Percentiles rank a stretch among this genome's conserved stretches.
Conservation (phyloP, 1,140 invertebrate genomes). For the Drosophila orena region DNA sequence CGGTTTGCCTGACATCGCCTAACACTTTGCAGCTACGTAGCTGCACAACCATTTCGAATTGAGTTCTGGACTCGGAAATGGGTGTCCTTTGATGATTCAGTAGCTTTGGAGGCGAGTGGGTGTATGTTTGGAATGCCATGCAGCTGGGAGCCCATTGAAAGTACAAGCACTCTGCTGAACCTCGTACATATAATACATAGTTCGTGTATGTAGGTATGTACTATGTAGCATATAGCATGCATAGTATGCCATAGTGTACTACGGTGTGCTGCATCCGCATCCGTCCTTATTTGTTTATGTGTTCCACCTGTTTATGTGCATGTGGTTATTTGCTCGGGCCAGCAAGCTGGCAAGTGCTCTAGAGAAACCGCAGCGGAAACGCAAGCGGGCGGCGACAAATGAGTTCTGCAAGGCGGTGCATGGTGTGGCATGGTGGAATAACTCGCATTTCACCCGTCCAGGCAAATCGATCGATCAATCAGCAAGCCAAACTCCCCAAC, state of each 20-base stretch:
- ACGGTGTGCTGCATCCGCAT: not conserved
- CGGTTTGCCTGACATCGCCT: no score
- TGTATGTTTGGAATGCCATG: conserved; percentile 40
- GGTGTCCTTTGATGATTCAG: no score
- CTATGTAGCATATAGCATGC: not conserved
- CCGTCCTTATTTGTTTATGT: conserved; percentile 3
- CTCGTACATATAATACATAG: no score
- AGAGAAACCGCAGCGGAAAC: conserved; percentile 42
- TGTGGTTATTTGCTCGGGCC: conserved; percentile 37
- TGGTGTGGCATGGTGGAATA: not conserved
- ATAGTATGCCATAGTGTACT: not conserved
- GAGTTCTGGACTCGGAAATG: no score
- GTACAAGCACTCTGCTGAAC: conserved; percentile 24
- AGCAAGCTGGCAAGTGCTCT: conserved; percentile 67
- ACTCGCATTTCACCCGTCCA: conserved; percentile 9
- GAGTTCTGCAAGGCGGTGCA: conserved; percentile 9
- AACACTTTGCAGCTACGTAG: no score
- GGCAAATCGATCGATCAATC: conserved; percentile 30
- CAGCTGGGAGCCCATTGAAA: conserved; percentile 33
- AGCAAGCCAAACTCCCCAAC: not conserved
- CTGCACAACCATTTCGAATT: no score
- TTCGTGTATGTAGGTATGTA: no score
- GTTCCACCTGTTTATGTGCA: conserved; percentile 8
- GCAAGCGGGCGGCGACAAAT: conserved; percentile 40
- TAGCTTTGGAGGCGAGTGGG: conserved; percentile 1